Evolutionary conservation across 2,888 invertebrate species (phyloP), one percentile per base, ranked within the genome.

Genomic region (Rhopalosiphum nymphaeae): DNA sequence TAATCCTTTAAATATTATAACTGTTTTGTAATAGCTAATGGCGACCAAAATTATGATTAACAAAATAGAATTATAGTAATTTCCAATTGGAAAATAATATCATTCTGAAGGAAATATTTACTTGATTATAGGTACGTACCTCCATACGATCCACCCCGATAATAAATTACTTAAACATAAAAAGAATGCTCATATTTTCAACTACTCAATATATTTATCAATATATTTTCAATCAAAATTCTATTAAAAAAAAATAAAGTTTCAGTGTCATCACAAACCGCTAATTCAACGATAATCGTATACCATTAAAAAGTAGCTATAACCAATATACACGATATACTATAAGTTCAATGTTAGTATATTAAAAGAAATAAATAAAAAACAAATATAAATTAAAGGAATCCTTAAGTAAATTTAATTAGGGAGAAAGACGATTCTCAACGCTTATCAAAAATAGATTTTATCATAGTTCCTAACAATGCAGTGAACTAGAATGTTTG

Each of bases 401-500:
- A 36, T 36, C 36, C 78, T 78, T 78, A 36, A 9, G 21, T 21
- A 86, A 44, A 29, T 57, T 44, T 7, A 57, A 57, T 57, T 57
- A 42, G 5, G 26, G 16, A 13, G 21, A 89, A 89, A 57, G 29
- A 61, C 89, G 44, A 89, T 61, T 89, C 44, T 57, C 57, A 29
- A 29, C 57, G 42, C 29, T 42, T 44, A 44, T 78, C 57, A 53
- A 89, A 89, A 89, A 89, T 89, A 89, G 85, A 91, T 91, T 49
- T 85, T 91, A 91, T 91, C 85, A 56, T n/a, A 36, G 29, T 53
- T 56, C 53, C 56, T 85, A 29, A 44, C 44, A 56, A 85, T 91
- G 85, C 87, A 87, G 67, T 87, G 49, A 42, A 92, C 61, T 67
- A 36, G 87, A 57, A 46, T 67, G 92, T 67, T 87, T 61, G 67